Conservation (phyloP, 2,797 vertebrate species). For the Coreius guichenoti region DNA sequence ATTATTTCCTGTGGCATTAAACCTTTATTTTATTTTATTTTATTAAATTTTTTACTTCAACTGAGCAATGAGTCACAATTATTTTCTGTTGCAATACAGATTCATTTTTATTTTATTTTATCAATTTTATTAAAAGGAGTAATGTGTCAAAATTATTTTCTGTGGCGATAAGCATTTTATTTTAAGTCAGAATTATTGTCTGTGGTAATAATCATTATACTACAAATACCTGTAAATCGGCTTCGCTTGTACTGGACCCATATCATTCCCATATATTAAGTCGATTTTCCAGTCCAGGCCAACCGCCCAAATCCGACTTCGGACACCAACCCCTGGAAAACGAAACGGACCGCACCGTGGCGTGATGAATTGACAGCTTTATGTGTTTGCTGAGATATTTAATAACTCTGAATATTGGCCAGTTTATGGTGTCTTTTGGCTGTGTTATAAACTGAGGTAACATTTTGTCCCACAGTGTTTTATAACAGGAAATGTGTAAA, state of each 20-base stretch:
- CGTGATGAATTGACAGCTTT: neutral
- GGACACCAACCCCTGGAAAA: slow-evolving; percentile 18
- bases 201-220: neutral
- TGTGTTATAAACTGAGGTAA: slow-evolving; percentile 17
- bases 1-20: neutral
- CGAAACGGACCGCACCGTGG: neutral
- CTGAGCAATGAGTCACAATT: neutral
- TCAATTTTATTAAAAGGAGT: neutral
- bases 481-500: slow-evolving; percentile 28
- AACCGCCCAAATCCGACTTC: neutral
- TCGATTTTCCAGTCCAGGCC: slow-evolving; percentile 7
- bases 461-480: slow-evolving; percentile 15
- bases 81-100: neutral
- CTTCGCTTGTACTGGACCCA: neutral
- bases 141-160: neutral
- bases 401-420: slow-evolving; percentile 29
- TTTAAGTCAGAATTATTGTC: neutral
- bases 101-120: neutral
- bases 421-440: neutral
- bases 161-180: neutral
- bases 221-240: neutral
- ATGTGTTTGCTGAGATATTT: slow-evolving; percentile 5
- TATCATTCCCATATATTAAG: neutral
- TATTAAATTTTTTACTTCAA: neutral
- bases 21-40: too few species aligned